Percentiles rank a stretch among this genome's conserved stretches.
These are phyloP conservation scores for Cosmia pyralina DNA, from an alignment of 2,888 invertebrate species.

Conservation along the genomic window DNA sequence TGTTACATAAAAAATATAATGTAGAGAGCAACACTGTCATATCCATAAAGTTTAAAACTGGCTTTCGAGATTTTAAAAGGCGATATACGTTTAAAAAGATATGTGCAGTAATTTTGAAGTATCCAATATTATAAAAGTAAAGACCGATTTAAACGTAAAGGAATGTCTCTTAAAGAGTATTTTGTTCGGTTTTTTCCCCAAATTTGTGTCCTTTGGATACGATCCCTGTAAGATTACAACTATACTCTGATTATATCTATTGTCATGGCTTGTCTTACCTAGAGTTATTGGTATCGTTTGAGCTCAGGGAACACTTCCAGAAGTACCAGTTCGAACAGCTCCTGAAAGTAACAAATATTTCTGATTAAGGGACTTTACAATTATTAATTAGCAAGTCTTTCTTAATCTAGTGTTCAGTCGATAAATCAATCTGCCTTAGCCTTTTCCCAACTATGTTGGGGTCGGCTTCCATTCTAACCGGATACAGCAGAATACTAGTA, in stretches of 20 bases:
- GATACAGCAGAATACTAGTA: no score
- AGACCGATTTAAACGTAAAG: constrained; percentile 61
- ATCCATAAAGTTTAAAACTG: constrained; percentile 40
- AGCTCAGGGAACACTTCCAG: constrained; percentile 93
- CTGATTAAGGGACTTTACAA: not conserved
- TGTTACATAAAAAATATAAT: constrained; percentile 31
- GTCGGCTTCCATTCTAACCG: no score
- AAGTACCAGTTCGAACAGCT: constrained; percentile 92
- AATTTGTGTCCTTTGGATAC: constrained; percentile 64
- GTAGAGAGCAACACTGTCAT: constrained; percentile 41
- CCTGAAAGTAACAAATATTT: constrained; percentile 86
- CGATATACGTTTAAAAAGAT: constrained; percentile 56
- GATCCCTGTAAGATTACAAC: constrained; percentile 72
- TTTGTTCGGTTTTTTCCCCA: constrained; percentile 42
- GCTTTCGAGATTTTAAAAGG: constrained; percentile 28
- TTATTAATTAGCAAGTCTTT: not conserved
- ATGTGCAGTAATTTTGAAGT: constrained; percentile 65
- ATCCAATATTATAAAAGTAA: constrained; percentile 50
- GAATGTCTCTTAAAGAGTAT: constrained; percentile 74
- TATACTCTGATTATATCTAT: constrained; percentile 67
- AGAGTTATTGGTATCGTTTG: constrained; percentile 87
- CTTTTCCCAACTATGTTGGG: no score
- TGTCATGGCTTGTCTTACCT: constrained; percentile 73
- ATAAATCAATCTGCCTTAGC: no score
- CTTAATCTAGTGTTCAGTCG: not conserved